phyloP scores from a whole-genome alignment of 2,888 invertebrate species.

The Allacma fusca region DNA sequence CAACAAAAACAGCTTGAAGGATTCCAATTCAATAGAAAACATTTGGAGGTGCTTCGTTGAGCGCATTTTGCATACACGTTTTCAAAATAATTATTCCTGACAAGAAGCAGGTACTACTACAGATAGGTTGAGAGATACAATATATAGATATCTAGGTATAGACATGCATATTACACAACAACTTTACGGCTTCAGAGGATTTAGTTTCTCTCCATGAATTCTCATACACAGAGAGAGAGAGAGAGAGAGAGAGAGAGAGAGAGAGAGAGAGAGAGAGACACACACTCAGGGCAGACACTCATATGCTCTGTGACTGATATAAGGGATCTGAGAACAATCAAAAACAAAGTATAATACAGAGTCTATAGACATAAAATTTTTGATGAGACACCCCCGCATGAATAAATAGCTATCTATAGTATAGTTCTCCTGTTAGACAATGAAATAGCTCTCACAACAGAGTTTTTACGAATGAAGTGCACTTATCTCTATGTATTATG shows the following conservation, averaged over 20 bases:
- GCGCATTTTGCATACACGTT: constrained; percentile 2
- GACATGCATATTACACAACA: no score
- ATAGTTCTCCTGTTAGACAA: no score
- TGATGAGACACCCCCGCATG: constrained; percentile 16
- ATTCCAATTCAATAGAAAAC: constrained; percentile 1
- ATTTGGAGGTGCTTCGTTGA: constrained; percentile 2
- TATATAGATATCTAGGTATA: neutral
- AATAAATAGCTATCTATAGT: constrained; percentile 2
- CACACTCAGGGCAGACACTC: no score
- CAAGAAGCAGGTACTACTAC: neutral
- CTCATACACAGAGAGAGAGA: no score
- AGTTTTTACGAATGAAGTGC: no score
- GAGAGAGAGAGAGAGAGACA: no score
- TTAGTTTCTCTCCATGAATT: neutral
- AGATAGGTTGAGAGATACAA: neutral
- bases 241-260: no score
- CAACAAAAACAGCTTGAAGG: neutral
- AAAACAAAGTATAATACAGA: neutral
- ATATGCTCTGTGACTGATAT: neutral
- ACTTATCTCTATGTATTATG: no score
- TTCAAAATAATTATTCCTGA: neutral
- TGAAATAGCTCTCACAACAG: no score
- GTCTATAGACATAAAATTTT: neutral
- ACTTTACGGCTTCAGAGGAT: neutral
- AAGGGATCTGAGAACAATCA: neutral